These are phyloP conservation scores for Platynereis dumerilii DNA, from an alignment of 2,888 invertebrate species.

Conservation along the genomic window DNA sequence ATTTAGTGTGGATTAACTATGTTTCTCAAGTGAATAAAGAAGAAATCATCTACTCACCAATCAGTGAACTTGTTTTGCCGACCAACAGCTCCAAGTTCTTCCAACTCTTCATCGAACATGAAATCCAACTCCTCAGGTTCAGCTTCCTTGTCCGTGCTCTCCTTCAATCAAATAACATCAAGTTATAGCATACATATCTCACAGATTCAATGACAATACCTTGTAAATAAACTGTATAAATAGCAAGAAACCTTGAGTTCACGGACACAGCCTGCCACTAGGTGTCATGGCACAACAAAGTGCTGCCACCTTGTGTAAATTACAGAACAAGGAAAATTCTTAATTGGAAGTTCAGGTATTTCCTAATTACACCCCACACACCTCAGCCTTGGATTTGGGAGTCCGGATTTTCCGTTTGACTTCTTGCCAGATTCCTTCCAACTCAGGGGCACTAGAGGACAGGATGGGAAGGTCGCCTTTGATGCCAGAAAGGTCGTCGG, in stretches of 20 bases:
- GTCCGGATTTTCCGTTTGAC: constrained; percentile 57
- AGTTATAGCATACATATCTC: no score
- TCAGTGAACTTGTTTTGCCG: constrained; percentile 60
- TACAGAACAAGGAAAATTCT: background rate
- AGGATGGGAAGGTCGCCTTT: constrained; percentile 36
- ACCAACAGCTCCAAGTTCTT: constrained; percentile 64
- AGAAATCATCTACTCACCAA: constrained; percentile 56
- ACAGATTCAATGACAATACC: no score
- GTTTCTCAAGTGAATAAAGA: no score
- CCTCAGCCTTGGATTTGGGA: constrained; percentile 11
- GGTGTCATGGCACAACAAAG: background rate
- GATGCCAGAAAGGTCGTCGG: background rate
- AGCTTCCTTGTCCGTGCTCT: constrained; percentile 13
- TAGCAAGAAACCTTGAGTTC: no score
- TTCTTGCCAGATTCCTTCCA: constrained; percentile 70
- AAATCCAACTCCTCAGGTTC: constrained; percentile 89
- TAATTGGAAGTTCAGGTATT: background rate
- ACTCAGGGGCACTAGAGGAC: constrained; percentile 57
- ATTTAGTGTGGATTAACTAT: no score
- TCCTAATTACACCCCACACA: background rate
- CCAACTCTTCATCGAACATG: constrained; percentile 95
- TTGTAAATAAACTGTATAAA: no score
- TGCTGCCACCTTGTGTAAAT: background rate
- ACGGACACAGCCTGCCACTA: no score
- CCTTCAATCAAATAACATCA: background rate